A percentile compares a stretch with the other conserved stretches of the same genome.
Evolutionary conservation across 1,140 invertebrate species (phyloP).

Genomic region (Monochamus saltuarius): DNA sequence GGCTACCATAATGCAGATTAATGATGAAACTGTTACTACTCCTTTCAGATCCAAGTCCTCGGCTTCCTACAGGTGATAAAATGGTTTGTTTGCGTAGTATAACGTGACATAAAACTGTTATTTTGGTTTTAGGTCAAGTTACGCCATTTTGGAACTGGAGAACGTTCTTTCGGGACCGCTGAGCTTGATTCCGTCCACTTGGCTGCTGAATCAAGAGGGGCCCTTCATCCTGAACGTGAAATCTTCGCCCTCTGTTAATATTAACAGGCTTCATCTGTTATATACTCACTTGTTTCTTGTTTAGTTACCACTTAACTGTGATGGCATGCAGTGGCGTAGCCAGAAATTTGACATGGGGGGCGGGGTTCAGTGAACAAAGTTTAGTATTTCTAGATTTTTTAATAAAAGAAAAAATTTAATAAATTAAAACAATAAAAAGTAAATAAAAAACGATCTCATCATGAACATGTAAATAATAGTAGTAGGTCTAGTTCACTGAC

Average conservation of each 20-base stretch:
- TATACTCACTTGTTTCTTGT: not conserved
- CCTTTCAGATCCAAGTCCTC: slow-evolving; percentile 76
- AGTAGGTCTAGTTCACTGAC: no score
- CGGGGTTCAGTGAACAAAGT: no score
- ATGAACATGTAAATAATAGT: no score
- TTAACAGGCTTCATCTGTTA: slow-evolving; percentile 26
- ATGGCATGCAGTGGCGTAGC: no score
- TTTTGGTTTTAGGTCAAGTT: slow-evolving; percentile 76
- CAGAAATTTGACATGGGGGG: no score
- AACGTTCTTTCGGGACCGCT: slow-evolving; percentile 81
- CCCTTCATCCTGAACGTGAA: slow-evolving; percentile 87
- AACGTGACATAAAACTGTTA: not conserved
- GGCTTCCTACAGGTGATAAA: slow-evolving; percentile 73
- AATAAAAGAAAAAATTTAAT: no score
- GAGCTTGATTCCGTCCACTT: slow-evolving; percentile 84
- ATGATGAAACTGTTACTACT: slow-evolving; percentile 66
- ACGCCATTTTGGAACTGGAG: slow-evolving; percentile 79
- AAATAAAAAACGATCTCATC: no score
- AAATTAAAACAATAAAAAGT: no score
- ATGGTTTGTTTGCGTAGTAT: not conserved
- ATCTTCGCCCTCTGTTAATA: slow-evolving; percentile 58
- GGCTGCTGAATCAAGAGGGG: slow-evolving; percentile 81
- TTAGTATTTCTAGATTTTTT: no score
- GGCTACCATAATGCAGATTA: slow-evolving; percentile 66
- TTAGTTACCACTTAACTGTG: no score